Percentiles rank a stretch among this genome's conserved stretches.
Evolutionary conservation across 2,888 invertebrate species (phyloP).

Genomic region (Bembecia ichneumoniformis): DNA sequence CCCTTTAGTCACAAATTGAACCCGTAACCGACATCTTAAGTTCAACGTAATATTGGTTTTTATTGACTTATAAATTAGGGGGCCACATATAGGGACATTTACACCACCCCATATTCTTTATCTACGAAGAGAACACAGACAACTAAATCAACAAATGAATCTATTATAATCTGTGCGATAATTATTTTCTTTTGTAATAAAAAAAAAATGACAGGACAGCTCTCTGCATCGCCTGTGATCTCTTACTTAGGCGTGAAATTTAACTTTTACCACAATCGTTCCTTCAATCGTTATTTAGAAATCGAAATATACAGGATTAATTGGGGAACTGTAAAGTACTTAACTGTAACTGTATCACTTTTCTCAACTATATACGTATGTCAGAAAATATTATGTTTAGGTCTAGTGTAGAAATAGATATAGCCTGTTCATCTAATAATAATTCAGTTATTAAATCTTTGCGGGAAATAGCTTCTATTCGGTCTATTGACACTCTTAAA

Average conservation of each 20-base stretch:
- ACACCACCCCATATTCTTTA: constrained; percentile 12
- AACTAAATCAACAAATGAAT: constrained; percentile 13
- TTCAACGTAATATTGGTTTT: too few relatives aligned
- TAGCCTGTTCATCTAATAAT: constrained; percentile 31
- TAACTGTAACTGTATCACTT: neutral
- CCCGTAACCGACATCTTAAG: too few relatives aligned
- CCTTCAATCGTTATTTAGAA: constrained; percentile 20
- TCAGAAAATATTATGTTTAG: neutral
- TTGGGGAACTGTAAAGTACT: too few relatives aligned
- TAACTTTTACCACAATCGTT: constrained; percentile 23
- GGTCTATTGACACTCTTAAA: constrained; percentile 12
- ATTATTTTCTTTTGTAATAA: constrained; percentile 14
- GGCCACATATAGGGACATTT: neutral
- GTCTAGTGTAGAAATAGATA: constrained; percentile 16
- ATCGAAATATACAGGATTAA: constrained; percentile 41
- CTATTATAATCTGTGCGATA: constrained; percentile 24
- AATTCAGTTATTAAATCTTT: neutral
- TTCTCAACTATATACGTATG: neutral
- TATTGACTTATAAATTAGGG: neutral
- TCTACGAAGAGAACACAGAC: constrained; percentile 29
- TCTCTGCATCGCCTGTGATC: constrained; percentile 19
- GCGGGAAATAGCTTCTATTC: constrained; percentile 35
- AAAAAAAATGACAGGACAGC: constrained; percentile 4
- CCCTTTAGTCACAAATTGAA: too few relatives aligned
- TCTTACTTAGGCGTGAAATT: constrained; percentile 18